Evolutionary conservation across 1,140 invertebrate species (phyloP).

Genomic region (Leptestheria dahalacensis): DNA sequence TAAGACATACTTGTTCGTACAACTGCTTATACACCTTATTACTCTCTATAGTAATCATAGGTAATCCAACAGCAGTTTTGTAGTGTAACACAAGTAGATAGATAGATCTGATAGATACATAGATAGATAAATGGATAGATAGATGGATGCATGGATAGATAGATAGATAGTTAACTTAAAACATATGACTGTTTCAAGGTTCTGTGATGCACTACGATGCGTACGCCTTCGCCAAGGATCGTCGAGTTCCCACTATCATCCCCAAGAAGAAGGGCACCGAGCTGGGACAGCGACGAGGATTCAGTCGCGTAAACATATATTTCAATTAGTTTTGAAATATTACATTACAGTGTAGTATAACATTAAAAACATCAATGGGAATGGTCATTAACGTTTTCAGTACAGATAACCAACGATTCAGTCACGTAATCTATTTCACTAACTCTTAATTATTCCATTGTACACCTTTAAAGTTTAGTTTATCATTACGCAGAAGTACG

Average conservation of each 20-base stretch:
- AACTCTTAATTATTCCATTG: neutral
- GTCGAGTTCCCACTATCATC: constrained; percentile 34
- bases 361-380: neutral
- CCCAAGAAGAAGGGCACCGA: constrained; percentile 26
- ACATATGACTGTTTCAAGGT: constrained; percentile 4
- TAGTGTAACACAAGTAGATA: too few species aligned
- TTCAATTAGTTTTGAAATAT: neutral
- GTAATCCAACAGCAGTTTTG: too few species aligned
- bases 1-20: too few species aligned
- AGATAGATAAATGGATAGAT: too few species aligned
- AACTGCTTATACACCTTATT: too few species aligned
- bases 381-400: too few species aligned
- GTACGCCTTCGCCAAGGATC: constrained; percentile 35
- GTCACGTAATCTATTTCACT: neutral
- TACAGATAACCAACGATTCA: too few species aligned
- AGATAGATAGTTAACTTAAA: too few species aligned
- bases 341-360: neutral
- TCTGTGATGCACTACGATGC: constrained; percentile 39
- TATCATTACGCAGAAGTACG: neutral
- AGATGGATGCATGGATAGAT: too few species aligned
- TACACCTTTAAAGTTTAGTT: neutral
- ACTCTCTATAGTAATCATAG: too few species aligned
- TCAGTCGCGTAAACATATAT: constrained; percentile 22
- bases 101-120: too few species aligned
- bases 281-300: constrained; percentile 33